Conservation (phyloP, 1,140 invertebrate species). For the Calycopis cecrops region DNA sequence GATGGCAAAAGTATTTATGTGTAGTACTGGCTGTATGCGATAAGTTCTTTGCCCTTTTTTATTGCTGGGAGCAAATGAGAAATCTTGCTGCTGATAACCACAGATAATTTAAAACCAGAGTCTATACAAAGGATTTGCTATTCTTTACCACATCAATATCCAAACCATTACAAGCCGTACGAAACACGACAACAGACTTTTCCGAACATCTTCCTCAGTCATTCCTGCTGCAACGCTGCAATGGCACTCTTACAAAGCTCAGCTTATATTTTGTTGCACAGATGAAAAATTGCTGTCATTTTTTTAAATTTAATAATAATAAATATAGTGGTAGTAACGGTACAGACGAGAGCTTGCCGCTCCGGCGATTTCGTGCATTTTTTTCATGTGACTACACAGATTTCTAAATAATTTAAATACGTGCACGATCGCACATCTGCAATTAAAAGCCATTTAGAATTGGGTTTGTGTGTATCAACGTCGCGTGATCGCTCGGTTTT, state of each 20-base stretch:
- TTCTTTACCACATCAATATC: too few species aligned
- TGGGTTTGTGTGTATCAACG: slow-evolving; percentile 35
- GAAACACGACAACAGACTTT: too few species aligned
- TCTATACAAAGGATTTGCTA: too few species aligned
- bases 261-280: neutral
- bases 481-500: slow-evolving; percentile 39
- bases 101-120: too few species aligned
- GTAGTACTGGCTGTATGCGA: too few species aligned
- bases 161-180: too few species aligned
- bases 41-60: too few species aligned
- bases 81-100: too few species aligned
- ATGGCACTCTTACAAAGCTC: neutral
- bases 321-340: slow-evolving; percentile 7
- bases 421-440: slow-evolving; percentile 49
- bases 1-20: too few species aligned
- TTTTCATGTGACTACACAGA: slow-evolving; percentile 60
- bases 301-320: neutral
- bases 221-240: too few species aligned
- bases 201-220: too few species aligned
- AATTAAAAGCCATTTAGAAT: slow-evolving; percentile 53
- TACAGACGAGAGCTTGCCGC: slow-evolving; percentile 41
- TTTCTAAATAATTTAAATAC: slow-evolving; percentile 74
- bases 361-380: slow-evolving; percentile 60
- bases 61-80: too few species aligned
- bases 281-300: neutral